These are phyloP conservation scores for Acropora tenuis DNA, from an alignment of 64 coral and sea anemone genomes.

Conservation along the genomic window DNA sequence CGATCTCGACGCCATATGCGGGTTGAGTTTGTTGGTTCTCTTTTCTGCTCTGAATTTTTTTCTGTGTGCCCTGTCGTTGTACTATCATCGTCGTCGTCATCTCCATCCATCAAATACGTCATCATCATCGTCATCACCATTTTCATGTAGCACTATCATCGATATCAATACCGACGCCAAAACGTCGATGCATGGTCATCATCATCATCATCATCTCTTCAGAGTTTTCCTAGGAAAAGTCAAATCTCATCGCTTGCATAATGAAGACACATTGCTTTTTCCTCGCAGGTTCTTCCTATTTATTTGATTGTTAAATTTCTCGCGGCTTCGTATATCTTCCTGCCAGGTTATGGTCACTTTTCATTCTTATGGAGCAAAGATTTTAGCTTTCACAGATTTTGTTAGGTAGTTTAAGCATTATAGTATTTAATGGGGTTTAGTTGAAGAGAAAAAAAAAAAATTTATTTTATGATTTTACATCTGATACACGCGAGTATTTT, in stretches of 20 bases:
- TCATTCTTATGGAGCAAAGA: conserved; percentile 98
- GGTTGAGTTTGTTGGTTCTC: no score
- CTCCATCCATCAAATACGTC: neutral
- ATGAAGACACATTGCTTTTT: neutral
- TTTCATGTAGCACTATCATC: neutral
- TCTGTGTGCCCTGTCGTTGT: neutral
- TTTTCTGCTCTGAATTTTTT: no score
- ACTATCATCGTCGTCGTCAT: neutral
- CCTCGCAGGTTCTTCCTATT: conserved; percentile 62
- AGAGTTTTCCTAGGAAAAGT: no score
- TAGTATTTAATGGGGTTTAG: no score
- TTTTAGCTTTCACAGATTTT: conserved; percentile 91
- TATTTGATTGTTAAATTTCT: conserved; percentile 92
- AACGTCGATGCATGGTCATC: no score
- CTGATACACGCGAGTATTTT: no score
- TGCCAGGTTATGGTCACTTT: conserved; percentile 94
- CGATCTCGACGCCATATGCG: no score
- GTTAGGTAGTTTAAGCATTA: conserved; percentile 67
- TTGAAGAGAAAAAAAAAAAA: no score
- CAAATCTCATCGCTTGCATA: neutral
- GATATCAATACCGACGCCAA: neutral
- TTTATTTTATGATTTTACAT: no score
- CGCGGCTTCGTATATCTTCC: conserved; percentile 94
- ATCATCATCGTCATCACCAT: neutral
- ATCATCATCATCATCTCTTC: no score